Conservation (phyloP, 2,113 vertebrate species). For the Orycteropus afer region DNA sequence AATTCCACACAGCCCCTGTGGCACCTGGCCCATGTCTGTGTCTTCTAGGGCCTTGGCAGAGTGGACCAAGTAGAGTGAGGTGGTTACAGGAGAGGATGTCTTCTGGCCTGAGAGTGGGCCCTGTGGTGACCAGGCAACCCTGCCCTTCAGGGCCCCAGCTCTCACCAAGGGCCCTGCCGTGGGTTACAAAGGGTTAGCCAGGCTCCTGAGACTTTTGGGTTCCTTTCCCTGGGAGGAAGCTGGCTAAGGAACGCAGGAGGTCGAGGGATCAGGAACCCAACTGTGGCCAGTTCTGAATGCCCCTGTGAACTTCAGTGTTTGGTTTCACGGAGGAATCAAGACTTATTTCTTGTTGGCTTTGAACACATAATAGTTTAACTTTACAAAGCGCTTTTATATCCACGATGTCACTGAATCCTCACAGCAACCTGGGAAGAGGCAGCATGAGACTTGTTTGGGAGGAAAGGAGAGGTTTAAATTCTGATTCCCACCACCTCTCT, state of each 20-base stretch:
- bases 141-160: neutral
- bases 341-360: slow-evolving; percentile 51
- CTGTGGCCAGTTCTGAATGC: neutral
- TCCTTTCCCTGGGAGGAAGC: neutral
- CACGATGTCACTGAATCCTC: neutral
- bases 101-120: neutral
- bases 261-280: too few species aligned
- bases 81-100: neutral
- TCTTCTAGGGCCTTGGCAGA: neutral
- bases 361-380: slow-evolving; percentile 23
- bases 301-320: neutral
- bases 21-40: neutral
- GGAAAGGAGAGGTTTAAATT: neutral
- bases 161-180: neutral
- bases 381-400: slow-evolving; percentile 17
- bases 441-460: neutral
- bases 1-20: neutral
- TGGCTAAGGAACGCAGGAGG: slow-evolving; percentile 1
- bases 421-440: neutral
- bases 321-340: slow-evolving; percentile 24
- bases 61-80: neutral
- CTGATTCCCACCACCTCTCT: neutral
- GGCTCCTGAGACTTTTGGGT: neutral
- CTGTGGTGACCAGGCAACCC: neutral
- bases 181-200: neutral